These are phyloP conservation scores for Stercorarius parasiticus DNA, from an alignment of 2,113 vertebrate genomes.

Conservation along the genomic window DNA sequence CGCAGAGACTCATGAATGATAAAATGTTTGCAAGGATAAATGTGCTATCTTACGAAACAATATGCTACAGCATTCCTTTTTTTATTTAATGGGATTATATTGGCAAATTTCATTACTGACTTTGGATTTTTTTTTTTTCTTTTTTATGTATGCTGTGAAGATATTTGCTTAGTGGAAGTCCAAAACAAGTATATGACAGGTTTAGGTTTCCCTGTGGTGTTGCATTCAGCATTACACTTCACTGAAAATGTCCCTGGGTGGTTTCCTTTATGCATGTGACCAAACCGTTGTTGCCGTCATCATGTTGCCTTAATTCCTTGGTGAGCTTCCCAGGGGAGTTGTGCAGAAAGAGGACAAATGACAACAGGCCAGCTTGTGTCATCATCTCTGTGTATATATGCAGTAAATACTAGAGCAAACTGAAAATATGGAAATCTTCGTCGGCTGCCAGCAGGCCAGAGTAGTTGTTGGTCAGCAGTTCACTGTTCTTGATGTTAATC, in stretches of 20 bases:
- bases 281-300: background rate
- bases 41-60: background rate
- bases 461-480: background rate
- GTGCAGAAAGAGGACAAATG: background rate
- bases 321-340: background rate
- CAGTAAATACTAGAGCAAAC: background rate
- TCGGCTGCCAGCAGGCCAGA: background rate
- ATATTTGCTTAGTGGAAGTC: background rate
- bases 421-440: background rate
- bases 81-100: background rate
- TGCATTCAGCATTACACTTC: background rate
- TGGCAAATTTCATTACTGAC: background rate
- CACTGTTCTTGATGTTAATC: background rate
- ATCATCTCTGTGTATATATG: background rate
- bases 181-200: background rate
- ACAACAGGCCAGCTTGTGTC: background rate
- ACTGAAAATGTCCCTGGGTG: background rate
- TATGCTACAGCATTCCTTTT: background rate
- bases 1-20: background rate
- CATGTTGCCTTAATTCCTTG: background rate
- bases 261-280: background rate
- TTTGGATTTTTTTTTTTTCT: background rate
- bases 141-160: background rate
- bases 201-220: background rate
- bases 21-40: background rate